A percentile compares a stretch with the other conserved stretches of the same genome.
These are phyloP conservation scores for Sminthurides aquaticus DNA, from an alignment of 2,888 invertebrate species.

Conservation along the genomic window DNA sequence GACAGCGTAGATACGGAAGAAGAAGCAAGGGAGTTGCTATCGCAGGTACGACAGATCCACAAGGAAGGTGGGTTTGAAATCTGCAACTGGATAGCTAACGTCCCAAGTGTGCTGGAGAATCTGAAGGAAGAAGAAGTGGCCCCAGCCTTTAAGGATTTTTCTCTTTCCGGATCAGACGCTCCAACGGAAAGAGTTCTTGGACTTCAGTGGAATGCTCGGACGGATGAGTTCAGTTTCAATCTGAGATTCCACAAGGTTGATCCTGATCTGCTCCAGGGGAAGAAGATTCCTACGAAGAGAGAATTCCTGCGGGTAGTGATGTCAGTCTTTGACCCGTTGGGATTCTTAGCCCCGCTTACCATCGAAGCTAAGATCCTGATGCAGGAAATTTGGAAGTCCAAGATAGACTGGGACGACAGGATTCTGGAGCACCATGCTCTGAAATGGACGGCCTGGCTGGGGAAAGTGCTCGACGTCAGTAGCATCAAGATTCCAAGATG, in stretches of 20 bases:
- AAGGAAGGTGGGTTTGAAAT: neutral
- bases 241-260: neutral
- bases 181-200: slow-evolving; percentile 9
- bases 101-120: neutral
- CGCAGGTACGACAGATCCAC: neutral
- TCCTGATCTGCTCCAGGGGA: neutral
- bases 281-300: slow-evolving; percentile 38
- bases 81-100: slow-evolving; percentile 4
- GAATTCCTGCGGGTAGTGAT: slow-evolving; percentile 38
- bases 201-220: slow-evolving; percentile 3
- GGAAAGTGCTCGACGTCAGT: slow-evolving; percentile 4
- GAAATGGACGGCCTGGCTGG: slow-evolving; percentile 28
- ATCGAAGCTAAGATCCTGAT: slow-evolving; percentile 42
- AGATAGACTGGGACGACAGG: slow-evolving; percentile 43
- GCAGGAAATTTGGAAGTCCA: slow-evolving; percentile 43
- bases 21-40: neutral
- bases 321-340: slow-evolving; percentile 44
- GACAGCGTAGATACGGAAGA: neutral
- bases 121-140: neutral
- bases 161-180: neutral
- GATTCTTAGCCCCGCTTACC: slow-evolving; percentile 41
- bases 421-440: slow-evolving; percentile 2
- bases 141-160: neutral
- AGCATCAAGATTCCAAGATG: slow-evolving; percentile 10
- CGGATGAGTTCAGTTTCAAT: slow-evolving; percentile 15